These are phyloP conservation scores for Andrena fulva DNA, from an alignment of 2,888 invertebrate genomes.

Conservation along the genomic window DNA sequence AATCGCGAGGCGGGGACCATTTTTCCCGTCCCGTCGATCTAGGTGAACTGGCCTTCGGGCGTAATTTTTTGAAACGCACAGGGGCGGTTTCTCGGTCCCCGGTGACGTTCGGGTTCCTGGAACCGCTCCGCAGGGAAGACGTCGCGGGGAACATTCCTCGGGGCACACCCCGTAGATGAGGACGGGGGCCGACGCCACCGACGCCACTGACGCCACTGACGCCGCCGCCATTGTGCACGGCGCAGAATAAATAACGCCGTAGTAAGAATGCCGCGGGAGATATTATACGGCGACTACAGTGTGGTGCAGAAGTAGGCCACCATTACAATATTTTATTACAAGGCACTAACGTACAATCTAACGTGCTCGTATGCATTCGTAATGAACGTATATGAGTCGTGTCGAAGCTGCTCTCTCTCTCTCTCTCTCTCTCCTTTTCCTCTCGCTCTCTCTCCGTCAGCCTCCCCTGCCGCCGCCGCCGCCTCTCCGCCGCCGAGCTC, in stretches of 20 bases:
- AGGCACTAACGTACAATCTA: conserved; percentile 85
- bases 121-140: background rate
- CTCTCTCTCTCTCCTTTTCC: conserved; percentile 51
- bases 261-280: conserved; percentile 83
- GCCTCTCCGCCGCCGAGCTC: conserved; percentile 56
- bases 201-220: conserved; percentile 42
- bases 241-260: conserved; percentile 81
- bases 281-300: conserved; percentile 79
- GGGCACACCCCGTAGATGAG: conserved; percentile 62
- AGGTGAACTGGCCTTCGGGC: background rate
- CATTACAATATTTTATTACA: conserved; percentile 81
- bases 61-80: background rate
- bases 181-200: conserved; percentile 63
- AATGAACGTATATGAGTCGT: conserved; percentile 84
- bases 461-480: conserved; percentile 51
- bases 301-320: conserved; percentile 80
- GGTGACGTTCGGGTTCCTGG: background rate
- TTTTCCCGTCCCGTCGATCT: background rate
- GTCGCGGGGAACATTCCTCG: conserved; percentile 1
- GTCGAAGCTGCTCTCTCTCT: conserved; percentile 78
- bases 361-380: conserved; percentile 84
- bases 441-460: conserved; percentile 40
- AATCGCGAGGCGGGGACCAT: background rate
- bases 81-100: background rate
- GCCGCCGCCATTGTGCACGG: conserved; percentile 78